Conservation (phyloP, 2,888 invertebrate genomes). For the Copidosoma aretas region DNA sequence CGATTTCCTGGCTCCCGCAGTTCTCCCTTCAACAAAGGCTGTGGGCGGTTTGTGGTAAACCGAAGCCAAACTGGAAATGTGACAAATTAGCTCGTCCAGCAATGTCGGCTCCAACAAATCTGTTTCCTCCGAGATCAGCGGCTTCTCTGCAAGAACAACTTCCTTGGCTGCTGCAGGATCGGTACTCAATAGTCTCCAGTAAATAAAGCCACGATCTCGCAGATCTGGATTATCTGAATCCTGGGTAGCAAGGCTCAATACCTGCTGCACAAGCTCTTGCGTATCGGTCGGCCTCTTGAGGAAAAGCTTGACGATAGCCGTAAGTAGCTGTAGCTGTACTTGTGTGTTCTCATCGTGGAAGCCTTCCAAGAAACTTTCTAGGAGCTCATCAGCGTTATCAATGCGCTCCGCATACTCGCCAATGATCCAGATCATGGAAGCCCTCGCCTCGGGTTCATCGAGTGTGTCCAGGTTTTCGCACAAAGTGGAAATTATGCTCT, state of each 20-base stretch:
- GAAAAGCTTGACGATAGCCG: constrained; percentile 98
- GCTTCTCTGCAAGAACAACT: constrained; percentile 98
- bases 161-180: constrained; percentile 99
- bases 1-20: constrained; percentile 80
- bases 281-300: constrained; percentile 97
- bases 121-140: constrained; percentile 98
- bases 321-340: constrained; percentile 93
- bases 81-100: constrained; percentile 97
- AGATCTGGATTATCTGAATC: constrained; percentile 98
- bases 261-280: constrained; percentile 97
- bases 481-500: constrained; percentile 98
- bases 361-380: constrained; percentile 97
- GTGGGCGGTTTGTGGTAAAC: constrained; percentile 99
- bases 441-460: constrained; percentile 98
- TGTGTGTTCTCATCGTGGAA: constrained; percentile 97
- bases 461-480: constrained; percentile 98
- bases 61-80: constrained; percentile 96
- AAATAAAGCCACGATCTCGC: constrained; percentile 97
- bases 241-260: constrained; percentile 85
- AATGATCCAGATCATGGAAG: constrained; percentile 95
- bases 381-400: constrained; percentile 97
- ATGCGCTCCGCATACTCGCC: constrained; percentile 99
- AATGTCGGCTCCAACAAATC: constrained; percentile 97
- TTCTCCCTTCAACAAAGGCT: constrained; percentile 93
- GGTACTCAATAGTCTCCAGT: constrained; percentile 97